These are phyloP conservation scores for Chrysomallon squamiferum DNA, from an alignment of 1,140 invertebrate species.

Conservation along the genomic window DNA sequence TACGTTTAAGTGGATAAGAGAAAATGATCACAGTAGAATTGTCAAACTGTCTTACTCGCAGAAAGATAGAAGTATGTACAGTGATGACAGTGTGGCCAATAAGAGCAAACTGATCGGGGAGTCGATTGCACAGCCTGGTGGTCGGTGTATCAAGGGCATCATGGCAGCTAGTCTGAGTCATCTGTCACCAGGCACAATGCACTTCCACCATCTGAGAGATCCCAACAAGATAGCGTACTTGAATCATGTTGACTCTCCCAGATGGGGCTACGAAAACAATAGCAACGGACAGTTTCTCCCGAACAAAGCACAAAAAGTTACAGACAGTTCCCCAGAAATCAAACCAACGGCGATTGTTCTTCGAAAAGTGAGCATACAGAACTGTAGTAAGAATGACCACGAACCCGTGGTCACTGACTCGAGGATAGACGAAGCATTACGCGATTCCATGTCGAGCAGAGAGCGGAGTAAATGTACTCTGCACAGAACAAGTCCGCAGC, in stretches of 20 bases:
- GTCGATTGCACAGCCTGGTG: not conserved
- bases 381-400: not conserved
- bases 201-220: constrained; percentile 1
- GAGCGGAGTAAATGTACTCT: not conserved
- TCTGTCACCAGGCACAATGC: not conserved
- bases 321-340: too few species aligned
- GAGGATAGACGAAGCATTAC: too few species aligned
- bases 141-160: not conserved
- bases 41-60: constrained; percentile 1
- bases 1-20: not conserved
- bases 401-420: too few species aligned
- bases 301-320: not conserved
- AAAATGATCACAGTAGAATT: not conserved
- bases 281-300: not conserved
- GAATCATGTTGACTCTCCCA: not conserved
- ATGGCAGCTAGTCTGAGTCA: constrained; percentile 1
- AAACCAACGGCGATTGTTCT: not conserved
- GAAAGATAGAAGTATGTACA: not conserved
- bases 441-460: not conserved
- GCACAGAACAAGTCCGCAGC: not conserved
- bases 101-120: too few species aligned
- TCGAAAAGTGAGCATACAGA: constrained; percentile 2
- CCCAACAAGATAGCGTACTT: not conserved
- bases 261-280: constrained; percentile 7
- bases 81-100: not conserved